These are phyloP conservation scores for Arvicanthis niloticus DNA, from an alignment of 2,113 vertebrate genomes.

Conservation along the genomic window DNA sequence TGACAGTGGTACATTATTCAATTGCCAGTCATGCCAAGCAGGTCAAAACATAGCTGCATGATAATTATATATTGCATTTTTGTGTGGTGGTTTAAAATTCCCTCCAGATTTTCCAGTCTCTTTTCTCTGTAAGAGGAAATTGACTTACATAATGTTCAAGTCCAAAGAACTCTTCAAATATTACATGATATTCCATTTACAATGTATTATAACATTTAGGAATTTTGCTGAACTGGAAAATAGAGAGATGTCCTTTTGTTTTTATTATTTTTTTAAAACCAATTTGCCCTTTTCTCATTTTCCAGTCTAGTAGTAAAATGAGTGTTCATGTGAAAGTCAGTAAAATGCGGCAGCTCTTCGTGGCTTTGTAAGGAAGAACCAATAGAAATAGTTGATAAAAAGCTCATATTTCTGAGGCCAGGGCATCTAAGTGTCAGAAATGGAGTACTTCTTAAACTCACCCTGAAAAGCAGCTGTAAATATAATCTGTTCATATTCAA, in stretches of 20 bases:
- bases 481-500: constrained; percentile 45
- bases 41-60: constrained; percentile 75
- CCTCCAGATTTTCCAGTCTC: constrained; percentile 77
- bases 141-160: constrained; percentile 71
- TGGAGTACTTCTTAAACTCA: constrained; percentile 23
- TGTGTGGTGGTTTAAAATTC: constrained; percentile 78
- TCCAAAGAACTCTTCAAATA: constrained; percentile 82
- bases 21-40: constrained; percentile 79
- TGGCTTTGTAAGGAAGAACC: constrained; percentile 65
- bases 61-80: constrained; percentile 82
- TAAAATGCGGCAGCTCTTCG: constrained; percentile 65
- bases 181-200: constrained; percentile 78
- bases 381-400: constrained; percentile 64
- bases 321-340: constrained; percentile 57
- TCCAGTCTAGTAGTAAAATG: constrained; percentile 79
- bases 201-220: constrained; percentile 85
- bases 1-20: constrained; percentile 76
- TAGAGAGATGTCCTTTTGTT: constrained; percentile 66
- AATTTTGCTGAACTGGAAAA: constrained; percentile 87
- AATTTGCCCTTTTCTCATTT: constrained; percentile 84
- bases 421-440: constrained; percentile 13
- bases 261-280: not conserved
- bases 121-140: constrained; percentile 77
- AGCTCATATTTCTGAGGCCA: not conserved
- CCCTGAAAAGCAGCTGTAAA: constrained; percentile 59